phyloP scores from a whole-genome alignment of 2,113 vertebrate species.

The Lampris incognitus region DNA sequence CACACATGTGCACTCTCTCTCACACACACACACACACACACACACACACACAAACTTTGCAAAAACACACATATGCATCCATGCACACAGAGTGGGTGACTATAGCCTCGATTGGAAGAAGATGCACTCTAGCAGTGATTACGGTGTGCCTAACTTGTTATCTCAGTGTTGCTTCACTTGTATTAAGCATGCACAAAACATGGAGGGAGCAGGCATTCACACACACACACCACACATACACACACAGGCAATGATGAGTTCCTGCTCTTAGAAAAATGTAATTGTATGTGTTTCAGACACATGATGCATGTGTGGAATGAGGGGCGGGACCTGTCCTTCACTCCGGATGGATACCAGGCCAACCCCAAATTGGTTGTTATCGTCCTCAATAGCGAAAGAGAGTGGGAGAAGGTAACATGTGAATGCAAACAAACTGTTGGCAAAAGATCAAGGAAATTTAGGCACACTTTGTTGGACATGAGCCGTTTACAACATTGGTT shows the following conservation, averaged over 20 bases:
- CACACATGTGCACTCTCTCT: slow-evolving; percentile 23
- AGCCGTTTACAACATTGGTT: neutral
- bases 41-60: slow-evolving; percentile 15
- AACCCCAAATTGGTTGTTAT: slow-evolving; percentile 96
- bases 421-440: slow-evolving; percentile 6
- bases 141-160: slow-evolving; percentile 66
- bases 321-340: slow-evolving; percentile 96
- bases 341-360: slow-evolving; percentile 95
- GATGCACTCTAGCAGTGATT: slow-evolving; percentile 65
- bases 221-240: slow-evolving; percentile 23
- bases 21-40: slow-evolving; percentile 25
- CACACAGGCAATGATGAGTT: slow-evolving; percentile 45
- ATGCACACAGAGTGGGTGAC: slow-evolving; percentile 52
- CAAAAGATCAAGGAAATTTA: neutral
- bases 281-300: slow-evolving; percentile 84
- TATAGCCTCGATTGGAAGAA: slow-evolving; percentile 67
- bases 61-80: slow-evolving; percentile 10
- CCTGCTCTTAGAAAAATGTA: slow-evolving; percentile 15
- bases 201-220: neutral
- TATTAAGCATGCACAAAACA: slow-evolving; percentile 1
- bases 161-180: slow-evolving; percentile 52
- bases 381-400: slow-evolving; percentile 91
- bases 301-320: slow-evolving; percentile 97
- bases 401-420: slow-evolving; percentile 93
- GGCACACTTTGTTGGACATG: no score